Base-by-base conservation (phyloP, 2,888 invertebrate genomes). In the Brachyopa scutellaris region DNA sequence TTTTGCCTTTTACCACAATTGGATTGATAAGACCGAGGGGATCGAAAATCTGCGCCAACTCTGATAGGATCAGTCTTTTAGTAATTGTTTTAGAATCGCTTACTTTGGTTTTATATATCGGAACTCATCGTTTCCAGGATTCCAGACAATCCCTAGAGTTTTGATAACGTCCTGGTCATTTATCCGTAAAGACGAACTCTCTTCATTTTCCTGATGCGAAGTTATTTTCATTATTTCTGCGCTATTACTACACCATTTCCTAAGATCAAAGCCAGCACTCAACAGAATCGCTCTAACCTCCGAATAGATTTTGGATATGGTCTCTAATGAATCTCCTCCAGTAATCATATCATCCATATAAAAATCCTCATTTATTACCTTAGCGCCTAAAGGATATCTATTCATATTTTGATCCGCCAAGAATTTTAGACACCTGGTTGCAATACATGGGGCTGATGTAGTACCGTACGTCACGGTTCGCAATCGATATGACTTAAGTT, bases 111-210 rank as follows among this genome's bases (percentile, higher is more conserved):
- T 3, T 0, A 29, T 11, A n/a, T 59, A 74, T 2, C 21, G 23
- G 19, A 80, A 23, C 70, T 26, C 84, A 69, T 77, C 13, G 21
- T 13, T 0, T n/a, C n/a, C n/a, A n/a, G n/a, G n/a, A n/a, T n/a
- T n/a, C n/a, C n/a, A n/a, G n/a, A n/a, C n/a, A n/a, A 72, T 40
- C 0, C 84, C 80, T 15, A 82, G 15, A 0, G 80, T 82, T 51
- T 67, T 80, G 3, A 78, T 57, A 1, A 59, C 38, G 21, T 49
- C 11, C 4, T 21, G 11, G 1, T 57, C 66, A 31, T 59, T 31
- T 4, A 78, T 57, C 3, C 26, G 1, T 2, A 40, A 13, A 1
- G 19, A 23, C 11, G 33, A 13, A 31, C n/a, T n/a, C n/a, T n/a
- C n/a, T n/a, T n/a, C n/a, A n/a, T n/a, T n/a, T n/a, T n/a, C n/a